A percentile compares a stretch with the other conserved stretches of the same genome.
Conservation (phyloP, 2,113 vertebrate genomes). For the Rattus rattus region DNA sequence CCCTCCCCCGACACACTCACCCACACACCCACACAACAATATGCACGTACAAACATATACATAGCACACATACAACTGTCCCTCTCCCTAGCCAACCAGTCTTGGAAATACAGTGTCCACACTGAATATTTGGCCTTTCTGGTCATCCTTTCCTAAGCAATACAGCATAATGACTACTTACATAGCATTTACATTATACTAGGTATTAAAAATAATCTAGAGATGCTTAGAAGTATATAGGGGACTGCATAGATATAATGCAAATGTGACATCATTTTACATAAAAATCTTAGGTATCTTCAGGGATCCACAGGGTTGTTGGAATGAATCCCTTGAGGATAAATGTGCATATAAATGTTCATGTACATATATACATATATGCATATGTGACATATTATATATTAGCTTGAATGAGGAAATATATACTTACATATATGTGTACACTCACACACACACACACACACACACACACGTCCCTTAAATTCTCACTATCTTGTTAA, state of each 20-base stretch:
- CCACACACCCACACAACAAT: no score
- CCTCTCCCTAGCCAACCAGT: not conserved
- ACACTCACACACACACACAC: not conserved
- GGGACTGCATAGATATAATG: not conserved
- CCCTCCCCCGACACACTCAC: not conserved
- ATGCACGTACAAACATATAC: no score
- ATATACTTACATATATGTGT: not conserved
- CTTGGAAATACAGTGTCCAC: not conserved
- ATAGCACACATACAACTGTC: not conserved
- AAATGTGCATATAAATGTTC: not conserved
- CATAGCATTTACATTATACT: not conserved
- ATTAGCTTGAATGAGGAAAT: not conserved
- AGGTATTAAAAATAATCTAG: not conserved
- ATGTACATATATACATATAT: not conserved
- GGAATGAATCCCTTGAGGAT: not conserved
- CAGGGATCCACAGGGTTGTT: not conserved
- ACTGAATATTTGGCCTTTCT: not conserved
- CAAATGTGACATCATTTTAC: not conserved
- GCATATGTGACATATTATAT: not conserved
- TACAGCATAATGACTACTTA: not conserved
- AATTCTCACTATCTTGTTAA: not conserved
- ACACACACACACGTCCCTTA: not conserved
- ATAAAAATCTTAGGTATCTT: not conserved
- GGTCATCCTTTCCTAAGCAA: not conserved
- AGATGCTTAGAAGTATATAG: not conserved